These are phyloP conservation scores for Pelosia muscerda DNA, from an alignment of 2,888 invertebrate genomes.

Conservation along the genomic window DNA sequence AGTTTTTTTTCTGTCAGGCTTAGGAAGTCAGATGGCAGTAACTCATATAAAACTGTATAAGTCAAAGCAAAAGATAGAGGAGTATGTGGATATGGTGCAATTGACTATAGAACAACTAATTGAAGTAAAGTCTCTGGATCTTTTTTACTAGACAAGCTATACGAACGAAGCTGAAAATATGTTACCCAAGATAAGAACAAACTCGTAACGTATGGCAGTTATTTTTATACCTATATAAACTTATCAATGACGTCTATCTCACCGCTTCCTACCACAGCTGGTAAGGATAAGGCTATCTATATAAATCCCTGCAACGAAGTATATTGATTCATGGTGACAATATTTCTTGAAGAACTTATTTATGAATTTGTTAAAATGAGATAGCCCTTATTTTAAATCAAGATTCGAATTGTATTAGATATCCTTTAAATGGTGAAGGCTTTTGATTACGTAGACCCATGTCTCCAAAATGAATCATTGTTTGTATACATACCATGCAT, in stretches of 20 bases:
- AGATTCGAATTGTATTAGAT: not conserved
- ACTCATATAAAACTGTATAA: not conserved
- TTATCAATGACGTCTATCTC: not conserved
- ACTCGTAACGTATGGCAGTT: not conserved
- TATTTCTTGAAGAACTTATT: not conserved
- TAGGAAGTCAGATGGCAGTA: not conserved
- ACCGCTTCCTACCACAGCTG: not conserved
- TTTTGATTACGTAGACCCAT: not conserved
- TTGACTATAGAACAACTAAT: not conserved
- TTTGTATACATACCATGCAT: not conserved
- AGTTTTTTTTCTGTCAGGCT: not conserved
- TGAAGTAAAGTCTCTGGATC: not conserved
- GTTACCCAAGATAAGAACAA: not conserved
- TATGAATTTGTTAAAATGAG: not conserved
- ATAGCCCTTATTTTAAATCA: not conserved
- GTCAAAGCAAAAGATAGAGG: too few relatives aligned
- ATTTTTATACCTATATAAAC: constrained; percentile 4
- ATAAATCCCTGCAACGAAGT: not conserved
- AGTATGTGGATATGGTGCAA: too few relatives aligned
- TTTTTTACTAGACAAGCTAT: not conserved
- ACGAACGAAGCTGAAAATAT: not conserved
- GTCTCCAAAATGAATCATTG: not conserved
- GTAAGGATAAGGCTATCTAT: constrained; percentile 3
- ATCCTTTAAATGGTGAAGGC: not conserved
- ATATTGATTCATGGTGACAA: not conserved